A percentile compares a stretch with the other conserved stretches of the same genome.
Evolutionary conservation across 1,140 invertebrate genomes (phyloP).

Genomic region (Caligus rogercresseyi): DNA sequence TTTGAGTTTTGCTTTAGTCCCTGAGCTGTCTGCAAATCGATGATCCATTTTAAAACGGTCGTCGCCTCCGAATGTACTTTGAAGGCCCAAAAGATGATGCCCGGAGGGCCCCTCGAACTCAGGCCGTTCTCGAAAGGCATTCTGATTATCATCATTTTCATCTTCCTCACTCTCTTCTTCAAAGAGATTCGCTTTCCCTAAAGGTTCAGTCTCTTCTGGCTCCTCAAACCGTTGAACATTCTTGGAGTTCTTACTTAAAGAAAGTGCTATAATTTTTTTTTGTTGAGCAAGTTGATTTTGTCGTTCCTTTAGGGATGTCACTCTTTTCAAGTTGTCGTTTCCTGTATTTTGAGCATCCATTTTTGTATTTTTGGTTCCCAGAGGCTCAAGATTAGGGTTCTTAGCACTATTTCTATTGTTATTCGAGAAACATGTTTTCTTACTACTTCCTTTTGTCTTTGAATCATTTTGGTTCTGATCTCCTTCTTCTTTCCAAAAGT

Average conservation of each 20-base stretch:
- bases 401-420: too few species aligned
- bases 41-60: constrained; percentile 2
- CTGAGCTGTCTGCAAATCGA: background rate
- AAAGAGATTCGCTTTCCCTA: background rate
- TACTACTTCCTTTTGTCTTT: background rate
- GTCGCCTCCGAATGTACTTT: background rate
- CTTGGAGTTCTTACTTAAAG: too few species aligned
- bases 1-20: background rate
- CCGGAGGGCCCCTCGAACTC: constrained; percentile 7
- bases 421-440: background rate
- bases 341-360: too few species aligned
- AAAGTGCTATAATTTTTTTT: too few species aligned
- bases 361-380: too few species aligned
- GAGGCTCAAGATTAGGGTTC: too few species aligned
- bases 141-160: background rate
- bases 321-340: background rate
- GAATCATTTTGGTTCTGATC: background rate
- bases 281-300: background rate
- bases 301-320: background rate
- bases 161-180: background rate
- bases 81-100: background rate
- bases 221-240: too few species aligned
- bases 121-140: background rate
- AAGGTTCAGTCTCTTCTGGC: background rate
- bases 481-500: background rate